Evolutionary conservation across 2,797 vertebrate species (phyloP), one percentile per base, ranked within the genome.

Genomic region (Gadopsis bispinosus): DNA sequence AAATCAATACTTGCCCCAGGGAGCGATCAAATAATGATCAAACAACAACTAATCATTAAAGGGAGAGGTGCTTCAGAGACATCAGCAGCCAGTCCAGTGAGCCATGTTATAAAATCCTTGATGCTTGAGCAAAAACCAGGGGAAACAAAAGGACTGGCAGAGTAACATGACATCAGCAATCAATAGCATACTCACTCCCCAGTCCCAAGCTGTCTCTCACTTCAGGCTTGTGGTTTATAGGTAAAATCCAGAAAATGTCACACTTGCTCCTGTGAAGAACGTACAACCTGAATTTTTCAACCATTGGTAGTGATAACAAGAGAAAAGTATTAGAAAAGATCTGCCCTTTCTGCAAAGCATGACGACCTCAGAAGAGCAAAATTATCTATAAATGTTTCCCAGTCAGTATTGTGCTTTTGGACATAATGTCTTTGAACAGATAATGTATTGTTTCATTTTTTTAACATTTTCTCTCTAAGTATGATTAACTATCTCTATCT

Each of bases 81-180:
- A 14, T 67, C 47, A 69, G 77, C 26, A 65, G 14, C 73, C 5
- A 4, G 4, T 59, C 70, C 17, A 83, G 56, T 80, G 72, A 85
- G 35, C 22, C 5, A 0, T 20, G 7, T 66, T 29, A n/a, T 48
- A 50, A 50, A 60, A 26, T 10, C 39, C 13, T 19, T 26, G 26
- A 26, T 26, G n/a, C 16, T 31, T 61, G 55, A 84, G 63, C 1
- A 73, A 60, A 81, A 45, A 41, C 4, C 10, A 26, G 6, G 20
- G 33, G 7, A 26, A 7, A 16, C 31, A 33, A 59, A 62, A n/a
- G 16, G 16, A 45, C 35, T 10, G 1, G 16, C 43, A n/a, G 2
- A 31, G 31, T 1, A 59, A n/a, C 10, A 4, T 19, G 3, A 35
- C 29, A 31, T 74, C 10, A 58, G 33, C 17, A 22, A 31, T 77